A percentile compares a stretch with the other conserved stretches of the same genome.
phyloP scores from a whole-genome alignment of 1,140 invertebrate species.

The Heliothis subflexa region DNA sequence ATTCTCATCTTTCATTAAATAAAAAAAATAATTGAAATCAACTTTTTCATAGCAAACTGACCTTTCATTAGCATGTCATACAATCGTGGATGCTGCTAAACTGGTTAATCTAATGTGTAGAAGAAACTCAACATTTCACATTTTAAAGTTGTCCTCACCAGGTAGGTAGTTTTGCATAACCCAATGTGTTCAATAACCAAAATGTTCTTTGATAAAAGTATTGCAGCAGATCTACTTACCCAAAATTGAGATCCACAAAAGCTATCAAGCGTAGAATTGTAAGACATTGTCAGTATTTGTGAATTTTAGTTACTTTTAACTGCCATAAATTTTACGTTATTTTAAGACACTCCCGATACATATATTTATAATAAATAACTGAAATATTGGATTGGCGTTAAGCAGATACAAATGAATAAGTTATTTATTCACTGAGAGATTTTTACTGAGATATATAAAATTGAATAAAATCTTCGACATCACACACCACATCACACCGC shows the following conservation, averaged over 20 bases:
- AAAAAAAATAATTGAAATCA: background rate
- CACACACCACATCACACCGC: slow-evolving; percentile 36
- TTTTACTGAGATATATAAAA: slow-evolving; percentile 55
- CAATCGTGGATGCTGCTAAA: slow-evolving; percentile 3
- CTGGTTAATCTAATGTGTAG: slow-evolving; percentile 23
- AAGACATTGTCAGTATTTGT: slow-evolving; percentile 69
- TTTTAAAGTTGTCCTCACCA: slow-evolving; percentile 18
- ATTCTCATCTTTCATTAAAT: no score
- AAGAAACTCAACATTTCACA: slow-evolving; percentile 22
- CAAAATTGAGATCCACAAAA: slow-evolving; percentile 90
- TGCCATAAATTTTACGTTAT: slow-evolving; percentile 47
- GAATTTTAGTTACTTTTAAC: slow-evolving; percentile 42
- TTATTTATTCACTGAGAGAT: slow-evolving; percentile 61
- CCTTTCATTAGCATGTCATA: slow-evolving; percentile 10
- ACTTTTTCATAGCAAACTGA: slow-evolving; percentile 5
- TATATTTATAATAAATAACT: background rate
- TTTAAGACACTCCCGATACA: slow-evolving; percentile 28
- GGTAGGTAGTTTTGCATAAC: slow-evolving; percentile 1
- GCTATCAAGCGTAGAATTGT: slow-evolving; percentile 86
- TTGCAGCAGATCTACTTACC: slow-evolving; percentile 83
- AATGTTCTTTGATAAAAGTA: background rate
- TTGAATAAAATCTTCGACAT: slow-evolving; percentile 32
- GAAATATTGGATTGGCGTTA: background rate
- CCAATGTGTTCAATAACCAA: background rate
- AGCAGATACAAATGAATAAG: slow-evolving; percentile 43